phyloP scores from a whole-genome alignment of 1,140 invertebrate genomes.

The Drosophila kepulauana region DNA sequence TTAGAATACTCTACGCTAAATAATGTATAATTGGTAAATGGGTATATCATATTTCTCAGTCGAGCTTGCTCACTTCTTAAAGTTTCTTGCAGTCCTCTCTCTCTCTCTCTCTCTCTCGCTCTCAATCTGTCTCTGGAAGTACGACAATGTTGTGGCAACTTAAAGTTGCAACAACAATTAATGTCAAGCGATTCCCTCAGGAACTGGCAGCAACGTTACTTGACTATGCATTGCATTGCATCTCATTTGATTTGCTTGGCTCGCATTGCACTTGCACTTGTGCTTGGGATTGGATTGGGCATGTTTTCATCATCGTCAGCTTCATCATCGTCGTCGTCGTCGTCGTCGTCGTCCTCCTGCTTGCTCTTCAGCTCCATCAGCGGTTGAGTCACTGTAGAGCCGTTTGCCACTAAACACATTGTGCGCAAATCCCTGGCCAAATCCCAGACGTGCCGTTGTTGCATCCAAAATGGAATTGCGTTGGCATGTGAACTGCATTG shows the following conservation, averaged over 20 bases:
- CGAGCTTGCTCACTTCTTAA: background rate
- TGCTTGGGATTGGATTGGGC: slow-evolving; percentile 7
- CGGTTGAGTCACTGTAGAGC: slow-evolving; percentile 14
- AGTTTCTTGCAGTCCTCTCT: background rate
- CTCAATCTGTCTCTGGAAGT: background rate
- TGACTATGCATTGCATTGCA: slow-evolving; percentile 46
- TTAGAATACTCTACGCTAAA: no score
- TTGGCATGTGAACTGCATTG: slow-evolving; percentile 67
- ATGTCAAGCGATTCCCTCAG: slow-evolving; percentile 21
- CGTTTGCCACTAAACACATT: slow-evolving; percentile 75
- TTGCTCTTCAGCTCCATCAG: background rate
- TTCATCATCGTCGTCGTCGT: background rate
- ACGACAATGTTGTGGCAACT: slow-evolving; percentile 20
- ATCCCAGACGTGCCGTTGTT: slow-evolving; percentile 64
- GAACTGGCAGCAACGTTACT: slow-evolving; percentile 19
- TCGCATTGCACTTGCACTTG: slow-evolving; percentile 3
- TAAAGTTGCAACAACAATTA: slow-evolving; percentile 49
- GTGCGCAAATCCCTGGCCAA: slow-evolving; percentile 74
- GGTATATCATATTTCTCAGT: no score
- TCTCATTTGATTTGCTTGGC: slow-evolving; percentile 56
- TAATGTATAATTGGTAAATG: no score
- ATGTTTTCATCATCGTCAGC: slow-evolving; percentile 43
- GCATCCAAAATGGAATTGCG: slow-evolving; percentile 60
- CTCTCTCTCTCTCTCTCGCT: background rate
- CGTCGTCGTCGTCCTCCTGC: background rate